Percentiles rank a stretch among this genome's conserved stretches.
These are phyloP conservation scores for Phallusia fumigata DNA, from an alignment of 23 tunicate genomes.

Conservation along the genomic window DNA sequence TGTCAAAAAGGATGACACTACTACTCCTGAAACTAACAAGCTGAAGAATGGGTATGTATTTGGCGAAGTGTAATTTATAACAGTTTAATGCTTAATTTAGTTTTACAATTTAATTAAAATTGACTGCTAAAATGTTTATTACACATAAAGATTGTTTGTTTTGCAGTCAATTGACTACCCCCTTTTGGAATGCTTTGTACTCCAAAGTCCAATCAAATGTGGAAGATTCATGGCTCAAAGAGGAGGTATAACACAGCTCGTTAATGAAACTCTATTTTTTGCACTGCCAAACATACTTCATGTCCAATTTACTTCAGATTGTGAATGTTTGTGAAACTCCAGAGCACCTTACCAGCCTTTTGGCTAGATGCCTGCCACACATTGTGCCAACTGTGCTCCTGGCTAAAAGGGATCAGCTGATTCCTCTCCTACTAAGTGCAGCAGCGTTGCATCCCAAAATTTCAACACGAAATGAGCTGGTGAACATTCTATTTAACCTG, in stretches of 20 bases:
- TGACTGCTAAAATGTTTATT: no score
- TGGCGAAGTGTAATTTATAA: no score
- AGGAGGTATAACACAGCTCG: constrained; percentile 31
- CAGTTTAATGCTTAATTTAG: no score
- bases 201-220: constrained; percentile 27
- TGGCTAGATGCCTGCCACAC: constrained; percentile 75
- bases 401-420: constrained; percentile 86
- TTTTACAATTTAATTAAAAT: no score
- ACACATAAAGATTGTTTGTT: constrained; percentile 5
- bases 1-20: no score
- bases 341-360: constrained; percentile 30
- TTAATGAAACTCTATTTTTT: no score
- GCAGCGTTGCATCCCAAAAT: constrained; percentile 67
- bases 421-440: constrained; percentile 78
- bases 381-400: constrained; percentile 78
- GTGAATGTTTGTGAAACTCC: constrained; percentile 38
- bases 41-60: no score
- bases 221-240: constrained; percentile 54
- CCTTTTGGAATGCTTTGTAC: constrained; percentile 51
- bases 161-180: constrained; percentile 35
- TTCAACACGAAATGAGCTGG: constrained; percentile 44
- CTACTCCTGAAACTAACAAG: no score
- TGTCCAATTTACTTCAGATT: no score
- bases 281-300: no score
- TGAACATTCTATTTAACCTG: constrained; percentile 87